Evolutionary conservation across 2,888 invertebrate genomes (phyloP).

Genomic region (Homarus gammarus): DNA sequence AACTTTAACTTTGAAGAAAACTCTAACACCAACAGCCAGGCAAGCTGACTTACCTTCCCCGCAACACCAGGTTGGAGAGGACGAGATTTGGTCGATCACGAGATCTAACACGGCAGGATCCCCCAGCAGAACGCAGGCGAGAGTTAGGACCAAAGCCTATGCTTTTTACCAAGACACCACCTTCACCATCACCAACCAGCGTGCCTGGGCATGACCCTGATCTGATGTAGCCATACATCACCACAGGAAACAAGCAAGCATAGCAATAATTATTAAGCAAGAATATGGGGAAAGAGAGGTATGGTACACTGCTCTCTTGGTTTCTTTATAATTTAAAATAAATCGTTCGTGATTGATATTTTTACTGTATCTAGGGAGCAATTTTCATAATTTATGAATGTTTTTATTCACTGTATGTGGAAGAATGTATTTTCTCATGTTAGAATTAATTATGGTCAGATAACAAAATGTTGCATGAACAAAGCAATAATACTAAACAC

Average conservation of each 20-base stretch:
- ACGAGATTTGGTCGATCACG: slow-evolving; percentile 60
- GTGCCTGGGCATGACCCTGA: slow-evolving; percentile 61
- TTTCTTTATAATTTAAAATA: neutral
- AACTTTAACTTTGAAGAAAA: too few species aligned
- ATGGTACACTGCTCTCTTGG: slow-evolving; percentile 37
- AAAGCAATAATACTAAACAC: too few species aligned
- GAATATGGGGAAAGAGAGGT: slow-evolving; percentile 6
- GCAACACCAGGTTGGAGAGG: slow-evolving; percentile 59
- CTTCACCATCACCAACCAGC: slow-evolving; percentile 62
- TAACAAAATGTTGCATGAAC: too few species aligned
- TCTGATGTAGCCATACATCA: slow-evolving; percentile 53
- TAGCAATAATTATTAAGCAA: slow-evolving; percentile 45
- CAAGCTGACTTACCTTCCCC: slow-evolving; percentile 50
- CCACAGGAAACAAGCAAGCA: slow-evolving; percentile 52
- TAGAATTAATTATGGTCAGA: neutral
- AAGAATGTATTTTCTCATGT: too few species aligned
- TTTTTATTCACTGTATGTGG: too few species aligned
- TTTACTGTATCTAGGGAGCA: too few species aligned
- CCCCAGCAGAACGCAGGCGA: slow-evolving; percentile 56
- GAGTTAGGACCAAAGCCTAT: slow-evolving; percentile 63
- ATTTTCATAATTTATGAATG: neutral
- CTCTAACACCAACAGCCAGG: neutral
- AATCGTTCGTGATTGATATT: too few species aligned
- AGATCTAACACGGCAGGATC: slow-evolving; percentile 62
- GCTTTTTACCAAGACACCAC: slow-evolving; percentile 54